Percentiles rank a stretch among this genome's conserved stretches.
phyloP scores from a whole-genome alignment of 1,140 invertebrate species.

The Procambarus clarkii region DNA sequence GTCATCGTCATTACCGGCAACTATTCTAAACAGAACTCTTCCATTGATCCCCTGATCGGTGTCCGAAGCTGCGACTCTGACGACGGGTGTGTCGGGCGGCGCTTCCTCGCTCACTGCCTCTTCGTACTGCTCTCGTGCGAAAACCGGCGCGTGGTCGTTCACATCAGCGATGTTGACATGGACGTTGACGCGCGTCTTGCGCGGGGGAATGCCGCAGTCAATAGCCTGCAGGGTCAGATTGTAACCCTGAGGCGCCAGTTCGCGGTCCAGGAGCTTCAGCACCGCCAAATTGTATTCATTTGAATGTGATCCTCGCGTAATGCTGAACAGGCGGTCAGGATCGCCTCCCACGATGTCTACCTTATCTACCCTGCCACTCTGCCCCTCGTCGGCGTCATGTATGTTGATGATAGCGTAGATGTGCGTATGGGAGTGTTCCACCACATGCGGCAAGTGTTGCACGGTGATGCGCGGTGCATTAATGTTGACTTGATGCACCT shows the following conservation, averaged over 20 bases:
- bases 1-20: conserved; percentile 92
- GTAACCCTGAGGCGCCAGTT: conserved; percentile 86
- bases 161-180: conserved; percentile 87
- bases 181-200: conserved; percentile 84
- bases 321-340: conserved; percentile 89
- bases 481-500: conserved; percentile 69
- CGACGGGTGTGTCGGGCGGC: conserved; percentile 90
- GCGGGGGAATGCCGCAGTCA: conserved; percentile 87
- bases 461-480: conserved; percentile 70
- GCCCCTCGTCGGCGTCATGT: conserved; percentile 87
- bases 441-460: conserved; percentile 85
- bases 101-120: conserved; percentile 91
- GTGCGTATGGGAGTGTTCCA: conserved; percentile 89
- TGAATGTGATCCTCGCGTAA: conserved; percentile 77
- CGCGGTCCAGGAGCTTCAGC: conserved; percentile 85
- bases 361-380: conserved; percentile 87
- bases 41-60: conserved; percentile 89
- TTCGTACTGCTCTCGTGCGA: conserved; percentile 91
- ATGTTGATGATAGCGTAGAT: conserved; percentile 94
- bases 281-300: conserved; percentile 81
- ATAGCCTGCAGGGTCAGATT: conserved; percentile 90
- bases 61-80: conserved; percentile 90
- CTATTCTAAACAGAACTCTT: conserved; percentile 90
- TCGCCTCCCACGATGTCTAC: conserved; percentile 93
- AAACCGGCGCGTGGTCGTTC: conserved; percentile 91